Conservation (phyloP, 2,797 vertebrate genomes). For the Gallirallus australis region DNA sequence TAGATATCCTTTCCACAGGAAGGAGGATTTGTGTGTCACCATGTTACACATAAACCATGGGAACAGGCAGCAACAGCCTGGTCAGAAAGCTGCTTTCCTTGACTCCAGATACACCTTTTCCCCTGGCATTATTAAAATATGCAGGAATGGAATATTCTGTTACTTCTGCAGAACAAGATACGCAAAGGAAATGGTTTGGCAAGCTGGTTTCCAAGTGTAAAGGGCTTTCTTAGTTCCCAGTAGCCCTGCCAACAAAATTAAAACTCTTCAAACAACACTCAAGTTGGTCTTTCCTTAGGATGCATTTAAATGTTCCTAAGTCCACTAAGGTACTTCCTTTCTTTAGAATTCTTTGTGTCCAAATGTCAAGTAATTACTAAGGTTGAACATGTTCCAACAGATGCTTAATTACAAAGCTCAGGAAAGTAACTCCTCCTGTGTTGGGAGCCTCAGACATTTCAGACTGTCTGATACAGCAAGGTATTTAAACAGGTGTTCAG, state of each 20-base stretch:
- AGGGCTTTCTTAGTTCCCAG: conserved; percentile 49
- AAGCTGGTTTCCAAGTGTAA: conserved; percentile 64
- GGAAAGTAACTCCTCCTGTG: background rate
- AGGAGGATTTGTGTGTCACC: background rate
- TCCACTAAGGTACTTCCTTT: conserved; percentile 43
- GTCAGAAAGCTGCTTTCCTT: conserved; percentile 11
- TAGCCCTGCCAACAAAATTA: conserved; percentile 56
- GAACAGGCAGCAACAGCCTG: background rate
- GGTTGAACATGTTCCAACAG: background rate
- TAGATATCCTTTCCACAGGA: background rate
- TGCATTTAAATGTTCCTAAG: conserved; percentile 34
- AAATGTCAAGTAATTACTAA: conserved; percentile 29
- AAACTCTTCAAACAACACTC: conserved; percentile 50
- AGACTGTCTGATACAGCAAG: background rate
- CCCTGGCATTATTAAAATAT: conserved; percentile 52
- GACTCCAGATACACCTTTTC: conserved; percentile 22
- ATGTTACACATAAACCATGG: background rate
- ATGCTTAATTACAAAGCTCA: background rate
- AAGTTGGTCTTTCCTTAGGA: conserved; percentile 47
- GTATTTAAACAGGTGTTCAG: conserved; percentile 28
- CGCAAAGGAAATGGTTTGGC: conserved; percentile 55
- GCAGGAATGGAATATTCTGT: conserved; percentile 56
- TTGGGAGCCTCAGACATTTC: background rate
- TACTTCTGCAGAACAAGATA: conserved; percentile 68
- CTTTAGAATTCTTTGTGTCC: conserved; percentile 45